Percentiles rank a stretch among this genome's conserved stretches.
Evolutionary conservation across 2,113 vertebrate species (phyloP).

Genomic region (Hipposideros armiger): DNA sequence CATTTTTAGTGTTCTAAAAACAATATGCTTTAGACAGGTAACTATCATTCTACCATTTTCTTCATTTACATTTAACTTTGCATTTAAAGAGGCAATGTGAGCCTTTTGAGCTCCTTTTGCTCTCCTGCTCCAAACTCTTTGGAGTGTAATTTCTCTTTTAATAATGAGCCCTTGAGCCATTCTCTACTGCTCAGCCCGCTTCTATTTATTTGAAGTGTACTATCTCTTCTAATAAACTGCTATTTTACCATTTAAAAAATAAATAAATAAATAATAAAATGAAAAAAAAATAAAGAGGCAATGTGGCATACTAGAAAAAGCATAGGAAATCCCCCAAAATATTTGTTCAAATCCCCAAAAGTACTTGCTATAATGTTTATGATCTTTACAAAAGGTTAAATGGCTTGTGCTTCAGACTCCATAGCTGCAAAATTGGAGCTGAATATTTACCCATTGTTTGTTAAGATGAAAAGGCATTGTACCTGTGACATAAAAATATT

Average conservation of each 20-base stretch:
- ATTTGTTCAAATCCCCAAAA: not conserved
- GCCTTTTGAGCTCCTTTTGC: no score
- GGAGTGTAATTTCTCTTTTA: no score
- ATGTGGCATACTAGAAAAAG: not conserved
- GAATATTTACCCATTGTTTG: not conserved
- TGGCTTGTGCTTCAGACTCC: not conserved
- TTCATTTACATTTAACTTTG: no score
- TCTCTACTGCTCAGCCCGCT: no score
- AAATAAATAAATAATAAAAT: no score
- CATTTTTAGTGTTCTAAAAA: not conserved
- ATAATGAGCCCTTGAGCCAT: no score
- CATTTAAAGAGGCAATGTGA: no score
- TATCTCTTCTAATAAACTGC: no score
- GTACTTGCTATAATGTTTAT: not conserved
- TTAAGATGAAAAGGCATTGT: not conserved
- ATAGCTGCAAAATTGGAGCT: not conserved
- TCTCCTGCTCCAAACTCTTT: no score
- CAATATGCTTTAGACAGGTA: not conserved
- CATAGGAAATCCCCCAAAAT: not conserved
- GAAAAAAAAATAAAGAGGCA: not conserved
- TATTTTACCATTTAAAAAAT: no score
- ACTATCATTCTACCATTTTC: not conserved
- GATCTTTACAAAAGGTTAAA: not conserved
- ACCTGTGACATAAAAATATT: not conserved
- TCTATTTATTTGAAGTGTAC: no score